Conservation (phyloP, 2,797 vertebrate genomes). For the Sciurus vulgaris region DNA sequence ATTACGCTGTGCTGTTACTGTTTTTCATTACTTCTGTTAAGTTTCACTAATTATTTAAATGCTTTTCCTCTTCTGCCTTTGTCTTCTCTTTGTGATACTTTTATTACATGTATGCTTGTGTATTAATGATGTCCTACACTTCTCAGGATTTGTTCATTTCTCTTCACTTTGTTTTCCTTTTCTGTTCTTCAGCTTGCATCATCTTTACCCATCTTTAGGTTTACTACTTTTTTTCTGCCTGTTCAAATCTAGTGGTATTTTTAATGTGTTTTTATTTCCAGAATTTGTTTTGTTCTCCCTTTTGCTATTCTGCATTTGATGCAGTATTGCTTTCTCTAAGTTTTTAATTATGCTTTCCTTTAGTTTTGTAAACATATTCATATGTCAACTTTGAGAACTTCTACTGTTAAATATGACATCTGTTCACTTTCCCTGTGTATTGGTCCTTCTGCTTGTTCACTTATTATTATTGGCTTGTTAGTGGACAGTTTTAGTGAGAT, state of each 20-base stretch:
- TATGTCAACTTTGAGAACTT: background rate
- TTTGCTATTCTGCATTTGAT: background rate
- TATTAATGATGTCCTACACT: background rate
- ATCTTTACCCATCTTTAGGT: background rate
- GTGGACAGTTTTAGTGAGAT: background rate
- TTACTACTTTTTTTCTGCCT: background rate
- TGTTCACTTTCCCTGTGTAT: background rate
- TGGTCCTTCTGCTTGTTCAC: background rate
- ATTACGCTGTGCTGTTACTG: background rate
- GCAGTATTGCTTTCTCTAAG: background rate
- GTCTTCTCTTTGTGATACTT: background rate
- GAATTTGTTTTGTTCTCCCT: background rate
- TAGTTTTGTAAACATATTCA: constrained; percentile 19
- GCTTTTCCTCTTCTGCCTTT: background rate
- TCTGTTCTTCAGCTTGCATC: background rate
- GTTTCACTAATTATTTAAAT: background rate
- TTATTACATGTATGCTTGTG: background rate
- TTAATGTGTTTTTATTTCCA: background rate
- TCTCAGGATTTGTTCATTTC: background rate
- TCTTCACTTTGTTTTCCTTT: background rate
- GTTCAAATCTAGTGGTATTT: background rate
- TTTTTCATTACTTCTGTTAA: background rate
- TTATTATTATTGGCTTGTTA: background rate
- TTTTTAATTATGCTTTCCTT: background rate
- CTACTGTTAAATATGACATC: background rate